Base-by-base conservation (phyloP, 1,140 invertebrate genomes). In the Spodoptera frugiperda region DNA sequence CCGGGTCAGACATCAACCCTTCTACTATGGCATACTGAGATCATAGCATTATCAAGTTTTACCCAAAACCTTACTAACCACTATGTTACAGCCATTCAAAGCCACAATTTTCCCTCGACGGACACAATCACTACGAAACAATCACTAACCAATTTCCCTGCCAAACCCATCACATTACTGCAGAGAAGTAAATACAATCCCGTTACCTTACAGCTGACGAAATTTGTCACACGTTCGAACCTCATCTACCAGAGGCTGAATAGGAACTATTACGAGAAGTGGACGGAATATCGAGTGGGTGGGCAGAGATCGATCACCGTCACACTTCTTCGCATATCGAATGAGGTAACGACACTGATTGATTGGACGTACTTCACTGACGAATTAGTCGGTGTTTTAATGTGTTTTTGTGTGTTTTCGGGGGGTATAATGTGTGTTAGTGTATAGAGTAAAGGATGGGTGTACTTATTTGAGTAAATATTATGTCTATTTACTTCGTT, bases 271-370 rank as follows among this genome's bases (percentile, higher is more conserved):
- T 59, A 59, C 55, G 14, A 10, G 19, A 12, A 55, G 53, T 33
- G 55, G 21, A 14, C 21, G 25, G 55, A 33, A 33, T 59, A 59
- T 59, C 33, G 55, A 59, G 55, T 33, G 55, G 55, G 55, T 59
- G 12, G 9, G 30, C 14, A 25, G 33, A 25, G 55, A 59, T 59
- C 44, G 65, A 49, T 68, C 14, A 49, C 44, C 19, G 46, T 51
- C 14, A 68, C 65, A 14, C 21, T 65, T 17, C 61, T 65, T 63
- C 33, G 17, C 46, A 59, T 59, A 59, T n/a, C 55, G 21, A 59
- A 59, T 59, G 55, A 59, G 21, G 19, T 14, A 8, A 14, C 19
- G 55, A 59, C 55, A 59, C 30, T 33, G 55, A 59, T 59, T 59
- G 55, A 59, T 59, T 33, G 55, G 25, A 25, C 12, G 14, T 59